phyloP scores from a whole-genome alignment of 2,797 vertebrate species.

The Chelon auratus region DNA sequence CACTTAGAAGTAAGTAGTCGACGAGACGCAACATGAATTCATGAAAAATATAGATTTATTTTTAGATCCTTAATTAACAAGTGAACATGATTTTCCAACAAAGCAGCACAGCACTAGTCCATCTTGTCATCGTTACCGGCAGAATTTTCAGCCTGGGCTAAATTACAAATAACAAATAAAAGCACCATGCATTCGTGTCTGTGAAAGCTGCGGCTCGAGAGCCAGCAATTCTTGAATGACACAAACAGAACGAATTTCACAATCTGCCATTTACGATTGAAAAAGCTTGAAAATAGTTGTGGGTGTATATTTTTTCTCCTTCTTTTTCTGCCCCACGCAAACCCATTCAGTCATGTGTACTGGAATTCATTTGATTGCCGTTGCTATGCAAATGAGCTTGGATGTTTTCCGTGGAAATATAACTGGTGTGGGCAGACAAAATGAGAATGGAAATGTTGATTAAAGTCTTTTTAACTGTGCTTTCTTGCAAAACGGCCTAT shows the following conservation, averaged over 20 bases:
- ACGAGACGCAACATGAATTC: conserved; percentile 23
- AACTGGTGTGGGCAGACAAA: conserved; percentile 44
- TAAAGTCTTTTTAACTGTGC: conserved; percentile 29
- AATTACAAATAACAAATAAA: conserved; percentile 73
- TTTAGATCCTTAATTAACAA: conserved; percentile 42
- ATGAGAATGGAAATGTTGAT: conserved; percentile 56
- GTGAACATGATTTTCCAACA: conserved; percentile 26
- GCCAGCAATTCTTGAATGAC: conserved; percentile 39
- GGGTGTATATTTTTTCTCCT: conserved; percentile 30
- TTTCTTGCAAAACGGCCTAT: conserved; percentile 41
- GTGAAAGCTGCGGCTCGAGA: conserved; percentile 34
- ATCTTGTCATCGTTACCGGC: conserved; percentile 24
- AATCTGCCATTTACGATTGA: conserved; percentile 58
- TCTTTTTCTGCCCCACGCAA: conserved; percentile 23
- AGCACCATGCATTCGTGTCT: conserved; percentile 28
- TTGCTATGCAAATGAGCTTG: conserved; percentile 24
- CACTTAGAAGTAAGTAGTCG: not conserved
- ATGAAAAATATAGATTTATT: conserved; percentile 80
- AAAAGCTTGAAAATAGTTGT: conserved; percentile 39
- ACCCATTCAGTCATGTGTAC: conserved; percentile 6
- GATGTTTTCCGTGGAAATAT: conserved; percentile 43
- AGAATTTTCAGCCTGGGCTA: conserved; percentile 34
- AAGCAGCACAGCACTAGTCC: conserved; percentile 25
- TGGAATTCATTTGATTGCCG: not conserved
- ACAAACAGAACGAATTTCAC: conserved; percentile 43